Base-by-base conservation (phyloP, 2,888 invertebrate genomes). In the Marasmarcha lunaedactyla region DNA sequence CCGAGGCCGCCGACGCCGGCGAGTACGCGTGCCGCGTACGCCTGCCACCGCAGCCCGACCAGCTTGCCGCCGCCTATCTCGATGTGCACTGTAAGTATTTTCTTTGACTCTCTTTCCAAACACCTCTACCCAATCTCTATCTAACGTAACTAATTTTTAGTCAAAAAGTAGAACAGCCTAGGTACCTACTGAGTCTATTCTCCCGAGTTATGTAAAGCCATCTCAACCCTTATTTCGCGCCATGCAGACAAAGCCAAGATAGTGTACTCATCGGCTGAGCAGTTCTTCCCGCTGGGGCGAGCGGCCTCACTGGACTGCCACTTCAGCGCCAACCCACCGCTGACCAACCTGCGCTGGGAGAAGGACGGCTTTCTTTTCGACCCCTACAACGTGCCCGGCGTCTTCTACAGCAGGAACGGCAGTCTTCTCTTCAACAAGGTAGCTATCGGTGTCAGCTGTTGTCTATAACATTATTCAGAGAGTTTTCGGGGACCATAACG, bases 341-440 rank as follows among this genome's bases (percentile, higher is more conserved):
- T 96, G 49, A 92, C 92, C 38, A 93, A 92, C 63, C 84, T 96
- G 42, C 89, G 93, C 48, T 97, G 97, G 97, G 94, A 94, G 66
- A 96, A 96, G 69, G 95, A 97, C 65, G 94, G 94, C 12, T 91
- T 94, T 54, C 87, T 94, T 1, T 95, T 93, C 68, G 94, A 95
- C 64, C 94, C 95, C 0, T 93, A 92, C 78, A 93, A 94, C 68
- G 93, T 94, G 35, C 93, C 88, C 48, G 94, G 94, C 12, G 94
- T 95, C 0, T 93, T 92, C 65, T 92, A 91, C 63, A 88, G 92
- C 57, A 84, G 89, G 55, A 95, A 95, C 67, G 95, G 95, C 39
- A 94, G 94, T 52, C 81, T 95, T 33, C 91, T 87, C 51, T 92
- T 93, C 61, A 91, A 89, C 55, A 90, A 91, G 83, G 84, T 81